These are phyloP conservation scores for Lerista edwardsae DNA, from an alignment of 2,797 vertebrate species.

Conservation along the genomic window DNA sequence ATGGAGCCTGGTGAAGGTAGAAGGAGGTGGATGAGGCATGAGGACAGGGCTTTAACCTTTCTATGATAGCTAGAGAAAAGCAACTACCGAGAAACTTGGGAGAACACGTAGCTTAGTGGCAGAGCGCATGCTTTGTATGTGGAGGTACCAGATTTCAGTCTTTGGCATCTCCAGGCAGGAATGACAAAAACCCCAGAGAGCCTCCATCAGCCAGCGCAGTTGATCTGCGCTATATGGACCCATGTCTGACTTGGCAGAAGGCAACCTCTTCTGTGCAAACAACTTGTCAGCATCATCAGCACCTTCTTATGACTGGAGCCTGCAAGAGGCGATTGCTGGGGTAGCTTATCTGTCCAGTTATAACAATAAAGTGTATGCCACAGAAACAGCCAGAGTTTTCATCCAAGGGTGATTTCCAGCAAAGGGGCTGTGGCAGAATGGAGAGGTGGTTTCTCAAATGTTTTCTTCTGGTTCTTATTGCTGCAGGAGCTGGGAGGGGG, in stretches of 20 bases:
- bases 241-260: too few species aligned
- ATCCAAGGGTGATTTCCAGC: not conserved
- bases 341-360: conserved; percentile 39
- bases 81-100: conserved; percentile 6
- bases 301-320: conserved; percentile 15
- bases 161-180: too few species aligned
- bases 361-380: conserved; percentile 26
- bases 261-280: too few species aligned
- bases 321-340: conserved; percentile 23
- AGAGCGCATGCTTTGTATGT: too few species aligned
- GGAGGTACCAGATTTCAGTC: too few species aligned
- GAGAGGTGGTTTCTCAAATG: conserved; percentile 12
- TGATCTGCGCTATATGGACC: too few species aligned
- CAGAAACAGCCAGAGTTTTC: not conserved
- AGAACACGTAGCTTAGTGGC: too few species aligned
- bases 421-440: not conserved
- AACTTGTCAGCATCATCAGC: conserved; percentile 31
- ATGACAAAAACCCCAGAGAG: too few species aligned
- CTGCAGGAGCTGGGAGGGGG: not conserved
- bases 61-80: not conserved
- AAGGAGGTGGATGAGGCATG: fast-evolving
- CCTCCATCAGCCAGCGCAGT: too few species aligned
- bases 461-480: conserved; percentile 25
- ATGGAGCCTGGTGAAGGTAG: not conserved
- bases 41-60: conserved; percentile 36